A percentile compares a stretch with the other conserved stretches of the same genome.
Conservation (phyloP, 1,140 invertebrate genomes). For the Drosophila seguyi region DNA sequence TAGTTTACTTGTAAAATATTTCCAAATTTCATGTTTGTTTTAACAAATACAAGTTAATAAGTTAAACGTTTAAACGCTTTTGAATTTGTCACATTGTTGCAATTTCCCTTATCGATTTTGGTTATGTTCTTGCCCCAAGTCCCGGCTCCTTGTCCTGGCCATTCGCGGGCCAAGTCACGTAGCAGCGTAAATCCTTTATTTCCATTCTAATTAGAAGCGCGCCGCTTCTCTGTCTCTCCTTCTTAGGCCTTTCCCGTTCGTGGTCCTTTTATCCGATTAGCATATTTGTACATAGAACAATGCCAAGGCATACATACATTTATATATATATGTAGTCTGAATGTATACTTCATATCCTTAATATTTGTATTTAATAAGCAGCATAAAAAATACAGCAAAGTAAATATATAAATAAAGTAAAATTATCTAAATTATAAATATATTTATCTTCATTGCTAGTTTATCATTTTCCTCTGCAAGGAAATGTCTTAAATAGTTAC, state of each 20-base stretch:
- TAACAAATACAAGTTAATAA: no score
- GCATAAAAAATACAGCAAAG: neutral
- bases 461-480: neutral
- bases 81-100: slow-evolving; percentile 8
- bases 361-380: neutral
- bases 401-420: neutral
- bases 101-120: slow-evolving; percentile 42
- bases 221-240: neutral
- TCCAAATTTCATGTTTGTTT: neutral
- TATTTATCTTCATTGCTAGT: no score
- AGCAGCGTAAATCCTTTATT: slow-evolving; percentile 70
- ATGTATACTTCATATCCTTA: neutral
- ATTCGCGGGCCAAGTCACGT: slow-evolving; percentile 62
- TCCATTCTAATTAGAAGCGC: slow-evolving; percentile 70
- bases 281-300: slow-evolving; percentile 63
- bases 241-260: neutral
- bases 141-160: slow-evolving; percentile 2
- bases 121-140: neutral
- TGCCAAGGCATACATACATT: slow-evolving; percentile 12
- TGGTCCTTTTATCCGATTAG: slow-evolving; percentile 48
- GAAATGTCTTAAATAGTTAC: neutral
- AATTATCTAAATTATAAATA: neutral
- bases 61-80: neutral
- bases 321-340: neutral
- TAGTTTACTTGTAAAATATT: neutral